phyloP scores from a whole-genome alignment of 1,140 invertebrate genomes.

The Heliconius himera region DNA sequence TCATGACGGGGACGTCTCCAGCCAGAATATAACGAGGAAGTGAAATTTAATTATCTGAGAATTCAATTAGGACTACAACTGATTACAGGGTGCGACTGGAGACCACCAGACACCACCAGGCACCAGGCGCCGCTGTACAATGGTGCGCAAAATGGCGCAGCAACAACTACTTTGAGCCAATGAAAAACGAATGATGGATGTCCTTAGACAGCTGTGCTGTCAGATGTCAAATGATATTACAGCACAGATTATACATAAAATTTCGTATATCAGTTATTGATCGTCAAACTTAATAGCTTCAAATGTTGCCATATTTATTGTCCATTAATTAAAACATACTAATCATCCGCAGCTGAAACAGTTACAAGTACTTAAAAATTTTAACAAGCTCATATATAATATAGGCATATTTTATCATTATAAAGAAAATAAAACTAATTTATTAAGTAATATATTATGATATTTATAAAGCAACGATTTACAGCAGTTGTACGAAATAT shows the following conservation, averaged over 20 bases:
- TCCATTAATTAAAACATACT: not conserved
- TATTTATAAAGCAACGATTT: not conserved
- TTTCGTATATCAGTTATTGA: not conserved
- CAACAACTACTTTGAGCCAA: not conserved
- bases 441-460: not conserved
- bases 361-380: too few relatives aligned
- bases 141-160: conserved; percentile 19
- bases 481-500: not conserved
- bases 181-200: not conserved
- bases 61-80: not conserved
- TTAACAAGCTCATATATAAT: not conserved
- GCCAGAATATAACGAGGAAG: not conserved
- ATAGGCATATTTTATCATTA: not conserved
- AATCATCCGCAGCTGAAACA: not conserved
- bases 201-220: conserved; percentile 8
- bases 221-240: not conserved
- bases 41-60: not conserved
- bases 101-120: conserved; percentile 1
- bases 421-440: not conserved
- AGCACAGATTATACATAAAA: not conserved
- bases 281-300: not conserved
- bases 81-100: not conserved
- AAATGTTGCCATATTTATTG: not conserved
- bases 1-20: conserved; percentile 23
- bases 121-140: not conserved